Evolutionary conservation across 2,797 vertebrate species (phyloP).

Genomic region (Apogon talboti): DNA sequence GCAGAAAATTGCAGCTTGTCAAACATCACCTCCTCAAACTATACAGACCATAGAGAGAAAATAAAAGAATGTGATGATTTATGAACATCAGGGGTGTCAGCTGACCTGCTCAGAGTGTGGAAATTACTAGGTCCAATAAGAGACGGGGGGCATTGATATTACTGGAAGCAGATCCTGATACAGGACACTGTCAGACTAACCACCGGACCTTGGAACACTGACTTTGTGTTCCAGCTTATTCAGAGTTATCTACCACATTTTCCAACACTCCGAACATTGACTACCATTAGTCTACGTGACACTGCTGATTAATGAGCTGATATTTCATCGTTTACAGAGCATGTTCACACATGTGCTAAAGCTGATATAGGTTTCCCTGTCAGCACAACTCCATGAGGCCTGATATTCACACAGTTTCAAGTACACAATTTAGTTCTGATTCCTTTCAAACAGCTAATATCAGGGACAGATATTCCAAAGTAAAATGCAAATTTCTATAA

Average conservation of each 20-base stretch:
- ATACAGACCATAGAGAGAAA: conserved; percentile 12
- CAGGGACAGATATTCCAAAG: too few species aligned
- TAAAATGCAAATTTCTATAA: too few species aligned
- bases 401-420: too few species aligned
- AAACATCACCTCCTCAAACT: conserved; percentile 39
- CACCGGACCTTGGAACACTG: conserved; percentile 6
- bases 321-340: conserved; percentile 6
- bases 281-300: neutral
- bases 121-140: conserved; percentile 39
- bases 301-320: neutral
- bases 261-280: neutral
- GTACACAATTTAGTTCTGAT: too few species aligned
- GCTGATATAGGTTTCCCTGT: too few species aligned
- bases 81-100: conserved; percentile 29
- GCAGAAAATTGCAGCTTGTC: conserved; percentile 47
- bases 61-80: conserved; percentile 34
- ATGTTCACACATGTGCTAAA: conserved; percentile 5
- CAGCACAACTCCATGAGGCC: too few species aligned
- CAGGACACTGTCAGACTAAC: neutral
- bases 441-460: too few species aligned
- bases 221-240: conserved; percentile 21
- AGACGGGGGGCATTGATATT: conserved; percentile 15
- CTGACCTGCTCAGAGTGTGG: conserved; percentile 26
- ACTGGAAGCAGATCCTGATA: conserved; percentile 38
- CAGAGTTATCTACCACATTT: conserved; percentile 1